These are phyloP conservation scores for Glyphotaelius pellucidus DNA, from an alignment of 2,888 invertebrate species.

Conservation along the genomic window DNA sequence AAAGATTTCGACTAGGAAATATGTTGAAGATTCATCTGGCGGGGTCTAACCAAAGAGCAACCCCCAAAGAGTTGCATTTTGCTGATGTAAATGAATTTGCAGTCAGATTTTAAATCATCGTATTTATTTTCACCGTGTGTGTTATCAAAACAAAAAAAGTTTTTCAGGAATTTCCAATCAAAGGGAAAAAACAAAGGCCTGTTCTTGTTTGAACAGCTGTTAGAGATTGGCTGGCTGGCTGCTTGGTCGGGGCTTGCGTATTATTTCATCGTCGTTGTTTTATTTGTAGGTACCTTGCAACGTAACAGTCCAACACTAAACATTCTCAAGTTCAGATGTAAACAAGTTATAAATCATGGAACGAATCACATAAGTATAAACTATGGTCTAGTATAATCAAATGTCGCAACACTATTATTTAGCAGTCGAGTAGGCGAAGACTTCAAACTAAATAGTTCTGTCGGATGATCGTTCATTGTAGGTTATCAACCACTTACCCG, in stretches of 20 bases:
- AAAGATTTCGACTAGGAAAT: too few species aligned
- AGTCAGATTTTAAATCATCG: neutral
- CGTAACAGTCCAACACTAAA: conserved; percentile 34
- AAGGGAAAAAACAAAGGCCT: neutral
- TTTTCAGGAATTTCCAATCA: neutral
- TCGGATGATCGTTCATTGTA: too few species aligned
- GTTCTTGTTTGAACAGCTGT: conserved; percentile 19
- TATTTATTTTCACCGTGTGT: neutral
- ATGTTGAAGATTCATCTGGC: too few species aligned
- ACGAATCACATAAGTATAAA: neutral
- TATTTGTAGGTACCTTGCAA: conserved; percentile 32
- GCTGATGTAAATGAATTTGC: neutral
- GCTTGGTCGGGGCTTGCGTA: neutral
- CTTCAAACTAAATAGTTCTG: too few species aligned
- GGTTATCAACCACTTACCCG: too few species aligned
- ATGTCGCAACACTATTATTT: neutral
- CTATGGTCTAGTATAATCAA: neutral
- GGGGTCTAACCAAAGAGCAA: too few species aligned
- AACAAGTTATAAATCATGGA: conserved; percentile 26
- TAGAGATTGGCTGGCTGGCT: neutral
- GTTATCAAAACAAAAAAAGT: neutral
- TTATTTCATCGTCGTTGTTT: neutral
- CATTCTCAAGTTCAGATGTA: neutral
- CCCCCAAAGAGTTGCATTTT: too few species aligned
- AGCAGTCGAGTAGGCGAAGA: neutral